Conservation (phyloP, 2,888 invertebrate species). For the Kryphioiulus occultus region DNA sequence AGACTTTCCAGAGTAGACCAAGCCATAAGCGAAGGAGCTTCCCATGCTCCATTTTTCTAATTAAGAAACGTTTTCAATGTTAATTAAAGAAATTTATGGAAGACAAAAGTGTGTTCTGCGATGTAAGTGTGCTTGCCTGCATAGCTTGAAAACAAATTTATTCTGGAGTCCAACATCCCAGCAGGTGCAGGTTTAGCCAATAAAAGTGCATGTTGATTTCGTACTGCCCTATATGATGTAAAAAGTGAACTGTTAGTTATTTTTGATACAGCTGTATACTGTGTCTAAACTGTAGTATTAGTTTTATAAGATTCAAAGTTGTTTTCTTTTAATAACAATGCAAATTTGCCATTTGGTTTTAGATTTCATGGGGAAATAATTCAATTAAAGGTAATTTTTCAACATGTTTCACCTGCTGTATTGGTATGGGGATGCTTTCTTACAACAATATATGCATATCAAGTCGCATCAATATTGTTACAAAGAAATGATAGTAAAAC, state of each 20-base stretch:
- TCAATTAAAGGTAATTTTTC: too few species aligned
- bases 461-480: too few species aligned
- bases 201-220: slow-evolving; percentile 43
- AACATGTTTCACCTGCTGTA: too few species aligned
- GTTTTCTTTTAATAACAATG: too few species aligned
- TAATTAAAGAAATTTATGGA: neutral
- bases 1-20: neutral
- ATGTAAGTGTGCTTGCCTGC: neutral
- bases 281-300: neutral
- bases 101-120: too few species aligned
- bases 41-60: slow-evolving; percentile 48
- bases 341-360: too few species aligned
- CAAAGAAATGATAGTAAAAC: slow-evolving; percentile 10
- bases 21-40: neutral
- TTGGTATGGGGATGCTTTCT: neutral
- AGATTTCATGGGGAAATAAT: too few species aligned
- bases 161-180: slow-evolving; percentile 42
- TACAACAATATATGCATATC: too few species aligned
- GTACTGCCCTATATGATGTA: slow-evolving; percentile 22
- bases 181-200: slow-evolving; percentile 47
- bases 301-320: too few species aligned
- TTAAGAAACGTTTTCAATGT: neutral
- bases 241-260: neutral
- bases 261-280: neutral
- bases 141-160: neutral